A percentile compares a stretch with the other conserved stretches of the same genome.
These are phyloP conservation scores for Sepiola atlantica DNA, from an alignment of 2,888 invertebrate species.

Conservation along the genomic window DNA sequence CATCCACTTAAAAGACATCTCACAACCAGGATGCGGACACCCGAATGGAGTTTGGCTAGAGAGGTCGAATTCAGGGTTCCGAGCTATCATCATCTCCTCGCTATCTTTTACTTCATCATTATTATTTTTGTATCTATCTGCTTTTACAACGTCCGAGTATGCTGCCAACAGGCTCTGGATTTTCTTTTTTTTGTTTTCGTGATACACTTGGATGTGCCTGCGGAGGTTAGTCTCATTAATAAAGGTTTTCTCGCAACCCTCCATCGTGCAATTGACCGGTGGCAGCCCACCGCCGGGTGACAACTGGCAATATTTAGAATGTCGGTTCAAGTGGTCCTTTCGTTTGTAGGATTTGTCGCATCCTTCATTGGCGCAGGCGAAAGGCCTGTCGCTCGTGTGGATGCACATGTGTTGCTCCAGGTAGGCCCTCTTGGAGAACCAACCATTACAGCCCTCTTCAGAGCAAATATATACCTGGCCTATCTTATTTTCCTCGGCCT, in stretches of 20 bases:
- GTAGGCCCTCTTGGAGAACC: background rate
- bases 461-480: background rate
- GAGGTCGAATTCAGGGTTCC: conserved; percentile 57
- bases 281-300: background rate
- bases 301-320: conserved; percentile 55
- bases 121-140: background rate
- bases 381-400: conserved; percentile 53
- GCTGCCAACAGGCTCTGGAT: conserved; percentile 60
- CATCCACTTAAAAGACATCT: conserved; percentile 58
- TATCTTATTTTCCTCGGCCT: background rate
- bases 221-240: conserved; percentile 55
- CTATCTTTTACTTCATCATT: conserved; percentile 54
- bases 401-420: conserved; percentile 15
- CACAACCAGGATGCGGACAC: conserved; percentile 61
- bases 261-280: conserved; percentile 54
- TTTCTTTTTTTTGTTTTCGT: conserved; percentile 54
- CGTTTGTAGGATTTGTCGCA: conserved; percentile 62
- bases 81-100: conserved; percentile 55
- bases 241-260: conserved; percentile 57
- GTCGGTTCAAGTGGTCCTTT: conserved; percentile 60
- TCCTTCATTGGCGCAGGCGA: conserved; percentile 56
- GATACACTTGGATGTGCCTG: conserved; percentile 56
- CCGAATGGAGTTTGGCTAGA: conserved; percentile 55
- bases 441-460: background rate
- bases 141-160: conserved; percentile 61